phyloP scores from a whole-genome alignment of 2,888 invertebrate species.

The Notodromas monacha region DNA sequence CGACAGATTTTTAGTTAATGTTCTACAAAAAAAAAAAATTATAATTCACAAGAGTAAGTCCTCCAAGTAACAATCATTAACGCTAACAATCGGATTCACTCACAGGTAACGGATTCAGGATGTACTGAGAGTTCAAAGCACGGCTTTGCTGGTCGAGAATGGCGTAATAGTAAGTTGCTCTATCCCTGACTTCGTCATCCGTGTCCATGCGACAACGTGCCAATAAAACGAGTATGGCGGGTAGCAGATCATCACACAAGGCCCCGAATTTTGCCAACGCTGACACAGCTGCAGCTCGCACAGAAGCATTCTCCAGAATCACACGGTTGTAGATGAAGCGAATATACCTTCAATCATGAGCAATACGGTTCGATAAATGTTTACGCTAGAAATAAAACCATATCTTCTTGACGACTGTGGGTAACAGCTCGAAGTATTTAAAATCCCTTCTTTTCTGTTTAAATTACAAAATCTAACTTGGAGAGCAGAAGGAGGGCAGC shows the following conservation, averaged over 20 bases:
- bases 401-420: no score
- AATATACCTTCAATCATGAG: constrained; percentile 23
- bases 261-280: constrained; percentile 95
- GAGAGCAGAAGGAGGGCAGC: no score
- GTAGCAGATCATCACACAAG: constrained; percentile 51
- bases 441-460: no score
- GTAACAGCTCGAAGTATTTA: no score
- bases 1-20: constrained; percentile 7
- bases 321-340: constrained; percentile 36
- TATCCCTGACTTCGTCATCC: constrained; percentile 90
- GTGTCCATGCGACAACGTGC: constrained; percentile 72
- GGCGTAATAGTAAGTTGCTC: constrained; percentile 77
- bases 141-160: constrained; percentile 37
- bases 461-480: no score
- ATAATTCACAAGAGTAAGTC: no score
- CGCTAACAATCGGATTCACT: no score
- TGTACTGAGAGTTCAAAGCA: constrained; percentile 37
- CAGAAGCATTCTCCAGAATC: constrained; percentile 76
- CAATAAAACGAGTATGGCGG: constrained; percentile 48
- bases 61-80: no score
- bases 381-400: no score
- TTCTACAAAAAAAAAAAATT: no score
- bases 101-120: constrained; percentile 14
- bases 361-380: no score
- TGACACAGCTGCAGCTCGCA: constrained; percentile 83